phyloP scores from a whole-genome alignment of 2,888 invertebrate species.

The Drosophila heteroneura region DNA sequence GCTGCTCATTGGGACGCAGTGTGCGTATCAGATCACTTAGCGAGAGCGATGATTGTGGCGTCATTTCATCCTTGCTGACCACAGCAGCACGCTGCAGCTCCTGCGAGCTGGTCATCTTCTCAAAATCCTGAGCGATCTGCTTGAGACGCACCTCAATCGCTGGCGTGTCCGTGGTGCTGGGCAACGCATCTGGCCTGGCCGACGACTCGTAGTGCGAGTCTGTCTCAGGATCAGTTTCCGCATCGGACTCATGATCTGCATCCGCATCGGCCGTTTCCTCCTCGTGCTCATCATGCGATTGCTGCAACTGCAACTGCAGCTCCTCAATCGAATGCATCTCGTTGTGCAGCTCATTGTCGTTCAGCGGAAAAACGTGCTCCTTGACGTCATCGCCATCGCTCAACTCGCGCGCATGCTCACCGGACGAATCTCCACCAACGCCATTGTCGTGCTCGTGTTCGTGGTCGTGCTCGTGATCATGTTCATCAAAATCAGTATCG shows the following conservation, averaged over 20 bases:
- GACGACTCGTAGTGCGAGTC: slow-evolving; percentile 47
- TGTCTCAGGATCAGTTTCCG: slow-evolving; percentile 47
- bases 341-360: slow-evolving; percentile 74
- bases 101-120: slow-evolving; percentile 80
- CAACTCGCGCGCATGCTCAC: slow-evolving; percentile 73
- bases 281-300: slow-evolving; percentile 40
- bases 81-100: slow-evolving; percentile 62
- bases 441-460: slow-evolving; percentile 32
- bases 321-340: slow-evolving; percentile 75
- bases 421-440: slow-evolving; percentile 43
- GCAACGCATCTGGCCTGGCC: slow-evolving; percentile 37
- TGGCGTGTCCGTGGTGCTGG: slow-evolving; percentile 76
- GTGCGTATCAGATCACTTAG: slow-evolving; percentile 85
- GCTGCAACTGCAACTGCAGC: slow-evolving; percentile 68
- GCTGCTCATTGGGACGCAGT: slow-evolving; percentile 84
- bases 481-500: slow-evolving; percentile 42
- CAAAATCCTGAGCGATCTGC: slow-evolving; percentile 84
- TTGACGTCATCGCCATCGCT: slow-evolving; percentile 70
- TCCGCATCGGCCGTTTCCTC: slow-evolving; percentile 41
- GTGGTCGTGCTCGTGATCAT: slow-evolving; percentile 38
- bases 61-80: slow-evolving; percentile 79
- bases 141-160: slow-evolving; percentile 84
- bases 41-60: slow-evolving; percentile 84
- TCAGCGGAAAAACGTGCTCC: slow-evolving; percentile 73
- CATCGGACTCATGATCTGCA: slow-evolving; percentile 39